A percentile compares a stretch with the other conserved stretches of the same genome.
Evolutionary conservation across 2,113 vertebrate genomes (phyloP).

Genomic region (Sebastes schlegelii): DNA sequence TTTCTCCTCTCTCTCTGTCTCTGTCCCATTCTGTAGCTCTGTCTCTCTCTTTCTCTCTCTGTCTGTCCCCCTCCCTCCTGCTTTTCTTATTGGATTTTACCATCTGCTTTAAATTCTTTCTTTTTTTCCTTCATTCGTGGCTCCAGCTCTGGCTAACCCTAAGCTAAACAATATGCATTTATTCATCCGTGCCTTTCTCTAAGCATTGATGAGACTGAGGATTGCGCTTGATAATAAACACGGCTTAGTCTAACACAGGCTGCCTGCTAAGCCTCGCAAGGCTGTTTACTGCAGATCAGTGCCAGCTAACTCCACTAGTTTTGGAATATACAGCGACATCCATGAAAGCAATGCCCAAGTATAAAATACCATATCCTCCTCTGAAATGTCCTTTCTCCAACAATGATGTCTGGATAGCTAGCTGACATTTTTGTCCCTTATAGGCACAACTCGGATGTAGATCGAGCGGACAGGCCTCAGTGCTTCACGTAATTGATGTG

Average conservation of each 20-base stretch:
- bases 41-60: constrained; percentile 23
- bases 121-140: constrained; percentile 49
- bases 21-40: constrained; percentile 8
- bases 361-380: not conserved
- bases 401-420: constrained; percentile 35
- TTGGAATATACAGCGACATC: constrained; percentile 44
- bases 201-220: constrained; percentile 74
- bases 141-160: constrained; percentile 66
- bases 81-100: constrained; percentile 61
- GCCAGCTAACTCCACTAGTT: constrained; percentile 61
- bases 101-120: constrained; percentile 66
- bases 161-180: constrained; percentile 78
- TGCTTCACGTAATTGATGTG: constrained; percentile 81
- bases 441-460: constrained; percentile 56
- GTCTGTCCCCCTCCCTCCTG: constrained; percentile 3
- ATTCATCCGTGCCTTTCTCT: constrained; percentile 66
- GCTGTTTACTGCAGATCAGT: constrained; percentile 68
- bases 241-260: constrained; percentile 68
- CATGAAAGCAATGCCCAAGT: constrained; percentile 25
- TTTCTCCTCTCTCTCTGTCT: constrained; percentile 25
- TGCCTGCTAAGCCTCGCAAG: constrained; percentile 70
- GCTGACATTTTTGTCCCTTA: constrained; percentile 65
- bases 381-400: constrained; percentile 28
- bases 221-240: constrained; percentile 77
- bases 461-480: constrained; percentile 69